Evolutionary conservation across 2,113 vertebrate genomes (phyloP), one percentile per base, ranked within the genome.

Genomic region (Brachypteracias leptosomus): DNA sequence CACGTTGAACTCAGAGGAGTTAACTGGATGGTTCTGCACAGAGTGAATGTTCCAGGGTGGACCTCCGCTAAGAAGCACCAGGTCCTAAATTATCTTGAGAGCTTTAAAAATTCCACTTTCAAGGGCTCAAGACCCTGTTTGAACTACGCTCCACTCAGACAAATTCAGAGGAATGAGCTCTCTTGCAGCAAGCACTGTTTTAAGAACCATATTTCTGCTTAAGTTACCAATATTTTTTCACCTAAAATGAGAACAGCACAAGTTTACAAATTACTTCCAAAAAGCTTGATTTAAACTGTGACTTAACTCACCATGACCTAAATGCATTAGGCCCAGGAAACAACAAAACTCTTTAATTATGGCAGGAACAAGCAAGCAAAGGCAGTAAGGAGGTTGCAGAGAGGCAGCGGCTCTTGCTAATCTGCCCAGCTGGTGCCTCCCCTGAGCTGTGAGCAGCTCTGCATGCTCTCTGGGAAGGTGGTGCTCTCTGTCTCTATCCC

Each of bases 351-450:
- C 25, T 52, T 67, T 58, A 58, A 62, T 18, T 59, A 40, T 0
- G 0, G 51, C 25, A 74, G 59, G 51, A 73, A 58, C 12, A 70
- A 40, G 63, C 29, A 49, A 66, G 59, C 31, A 51, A 76, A 73
- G 58, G 40, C 75, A 72, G 38, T 11, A 44, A 36, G 76, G 46
- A 63, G 17, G 68, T 25, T 77, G 42, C 22, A 24, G 51, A 36
- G 36, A 66, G 40, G 62, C 38, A 80, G 46, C 1, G 1, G 57
- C 31, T 67, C 55, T 59, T 0, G 0, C 16, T 61, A 4, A 38
- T 16, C n/a, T 31, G 65, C 57, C 33, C 17, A 25, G 35, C 28
- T 28, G 33, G 42, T 42, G 18, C 46, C 46, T 47, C 16, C 46
- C 46, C 16, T 47, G 25, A 68, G 24, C 31, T 33, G 29, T 20